Evolutionary conservation across 2,113 vertebrate genomes (phyloP).

Genomic region (Mustela nigripes): DNA sequence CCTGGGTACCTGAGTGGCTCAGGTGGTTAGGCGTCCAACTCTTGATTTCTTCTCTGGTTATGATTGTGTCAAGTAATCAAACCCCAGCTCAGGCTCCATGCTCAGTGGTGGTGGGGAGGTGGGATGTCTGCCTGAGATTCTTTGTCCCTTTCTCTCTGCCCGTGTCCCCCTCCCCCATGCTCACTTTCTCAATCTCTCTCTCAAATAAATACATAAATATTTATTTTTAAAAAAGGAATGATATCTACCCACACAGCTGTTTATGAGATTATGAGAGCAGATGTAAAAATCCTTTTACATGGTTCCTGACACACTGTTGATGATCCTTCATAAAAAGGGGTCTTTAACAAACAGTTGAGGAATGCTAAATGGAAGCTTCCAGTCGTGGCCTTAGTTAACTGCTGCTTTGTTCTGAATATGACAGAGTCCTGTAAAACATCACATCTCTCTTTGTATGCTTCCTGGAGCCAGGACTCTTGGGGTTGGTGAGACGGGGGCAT

Average conservation of each 20-base stretch:
- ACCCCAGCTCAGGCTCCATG: background rate
- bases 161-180: background rate
- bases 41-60: background rate
- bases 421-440: conserved; percentile 59
- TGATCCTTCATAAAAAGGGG: rapidly evolving
- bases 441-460: conserved; percentile 33
- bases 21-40: background rate
- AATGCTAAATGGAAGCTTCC: conserved; percentile 63
- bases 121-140: background rate
- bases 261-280: background rate
- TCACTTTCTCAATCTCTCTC: background rate
- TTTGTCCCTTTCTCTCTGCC: background rate
- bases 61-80: background rate
- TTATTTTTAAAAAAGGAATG: background rate
- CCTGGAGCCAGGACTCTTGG: background rate
- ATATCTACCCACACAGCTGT: background rate
- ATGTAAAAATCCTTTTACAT: rapidly evolving
- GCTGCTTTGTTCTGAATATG: conserved; percentile 74
- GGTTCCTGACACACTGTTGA: background rate
- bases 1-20: background rate
- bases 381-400: conserved; percentile 83
- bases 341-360: background rate
- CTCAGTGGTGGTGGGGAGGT: background rate
- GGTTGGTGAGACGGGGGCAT: background rate
- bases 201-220: background rate